Conservation (phyloP, 2,113 vertebrate species). For the Emydura subglobosa region DNA sequence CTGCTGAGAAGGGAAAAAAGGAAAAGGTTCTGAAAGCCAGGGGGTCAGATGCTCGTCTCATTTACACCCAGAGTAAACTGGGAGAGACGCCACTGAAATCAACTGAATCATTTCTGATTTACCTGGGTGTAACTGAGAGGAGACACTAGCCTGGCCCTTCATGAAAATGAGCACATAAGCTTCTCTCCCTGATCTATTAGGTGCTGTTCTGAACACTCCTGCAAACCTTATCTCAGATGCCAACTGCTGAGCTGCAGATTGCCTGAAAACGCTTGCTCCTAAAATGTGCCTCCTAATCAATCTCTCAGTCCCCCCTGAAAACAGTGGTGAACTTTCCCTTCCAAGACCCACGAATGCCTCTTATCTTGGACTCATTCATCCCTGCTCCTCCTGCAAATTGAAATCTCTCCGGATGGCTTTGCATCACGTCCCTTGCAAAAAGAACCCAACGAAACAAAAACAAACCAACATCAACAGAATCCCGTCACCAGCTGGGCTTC, state of each 20-base stretch:
- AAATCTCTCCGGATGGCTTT: neutral
- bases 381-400: neutral
- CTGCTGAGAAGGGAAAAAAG: neutral
- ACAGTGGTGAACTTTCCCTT: neutral
- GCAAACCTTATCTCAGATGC: neutral
- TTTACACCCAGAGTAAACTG: neutral
- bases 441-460: neutral
- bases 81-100: neutral
- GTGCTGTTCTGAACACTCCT: rapidly evolving
- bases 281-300: neutral
- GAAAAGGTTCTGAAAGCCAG: neutral
- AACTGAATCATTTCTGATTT: rapidly evolving
- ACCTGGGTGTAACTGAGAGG: neutral
- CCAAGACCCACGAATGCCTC: neutral
- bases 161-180: rapidly evolving
- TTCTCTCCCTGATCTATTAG: neutral
- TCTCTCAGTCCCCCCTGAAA: neutral
- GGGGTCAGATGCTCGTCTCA: neutral
- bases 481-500: neutral
- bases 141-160: neutral
- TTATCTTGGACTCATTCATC: neutral
- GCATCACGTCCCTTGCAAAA: neutral
- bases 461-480: neutral
- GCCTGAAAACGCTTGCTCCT: neutral
- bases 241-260: neutral